phyloP scores from a whole-genome alignment of 2,888 invertebrate species.

The Diarsia rubi region DNA sequence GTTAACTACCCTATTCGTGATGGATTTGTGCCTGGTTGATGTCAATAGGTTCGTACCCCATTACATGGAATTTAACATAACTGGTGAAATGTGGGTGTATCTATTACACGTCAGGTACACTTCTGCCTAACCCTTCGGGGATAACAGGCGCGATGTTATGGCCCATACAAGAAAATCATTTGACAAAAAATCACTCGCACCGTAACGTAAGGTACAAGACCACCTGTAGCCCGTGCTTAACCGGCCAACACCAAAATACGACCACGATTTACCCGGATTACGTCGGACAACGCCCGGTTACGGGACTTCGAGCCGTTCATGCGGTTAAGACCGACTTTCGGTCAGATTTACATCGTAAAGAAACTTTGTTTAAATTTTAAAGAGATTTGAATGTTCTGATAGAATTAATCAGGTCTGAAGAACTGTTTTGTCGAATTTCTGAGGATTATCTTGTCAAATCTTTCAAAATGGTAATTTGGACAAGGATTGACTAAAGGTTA shows the following conservation, averaged over 20 bases:
- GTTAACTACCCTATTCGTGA: too few species aligned
- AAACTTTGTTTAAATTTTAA: constrained; percentile 52
- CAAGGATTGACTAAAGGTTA: constrained; percentile 22
- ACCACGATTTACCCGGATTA: constrained; percentile 65
- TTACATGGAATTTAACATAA: too few species aligned
- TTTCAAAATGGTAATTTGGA: constrained; percentile 34
- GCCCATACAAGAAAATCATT: constrained; percentile 39
- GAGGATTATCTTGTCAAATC: constrained; percentile 27
- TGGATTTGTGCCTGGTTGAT: too few species aligned
- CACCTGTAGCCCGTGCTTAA: constrained; percentile 64
- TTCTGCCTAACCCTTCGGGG: too few species aligned
- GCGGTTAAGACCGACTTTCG: constrained; percentile 55
- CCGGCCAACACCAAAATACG: constrained; percentile 55
- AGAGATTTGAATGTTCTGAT: constrained; percentile 24
- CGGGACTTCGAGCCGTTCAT: constrained; percentile 44
- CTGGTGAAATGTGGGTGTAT: too few species aligned
- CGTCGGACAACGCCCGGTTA: constrained; percentile 59
- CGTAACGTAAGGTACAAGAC: constrained; percentile 34
- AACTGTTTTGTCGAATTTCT: constrained; percentile 33
- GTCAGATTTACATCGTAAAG: constrained; percentile 55
- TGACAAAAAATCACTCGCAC: constrained; percentile 49
- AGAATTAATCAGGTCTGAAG: constrained; percentile 25
- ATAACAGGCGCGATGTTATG: background rate
- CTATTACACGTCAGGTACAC: too few species aligned
- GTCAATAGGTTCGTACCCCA: too few species aligned